Evolutionary conservation across 1,140 invertebrate genomes (phyloP), one percentile per base, ranked within the genome.

Genomic region (Drosophila pandora): DNA sequence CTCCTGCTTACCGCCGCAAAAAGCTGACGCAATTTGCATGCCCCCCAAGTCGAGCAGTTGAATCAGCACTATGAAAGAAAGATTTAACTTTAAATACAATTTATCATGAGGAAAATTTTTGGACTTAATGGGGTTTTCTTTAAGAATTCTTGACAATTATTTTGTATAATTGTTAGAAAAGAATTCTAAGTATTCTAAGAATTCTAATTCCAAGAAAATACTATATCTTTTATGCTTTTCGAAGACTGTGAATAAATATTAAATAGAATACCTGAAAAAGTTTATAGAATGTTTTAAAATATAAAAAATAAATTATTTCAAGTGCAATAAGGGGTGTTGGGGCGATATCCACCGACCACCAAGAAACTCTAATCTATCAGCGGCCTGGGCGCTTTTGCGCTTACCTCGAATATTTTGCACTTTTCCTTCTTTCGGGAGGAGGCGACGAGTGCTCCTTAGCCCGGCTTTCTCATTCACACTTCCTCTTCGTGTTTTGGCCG

Each of bases 361-460:
- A 69, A 67, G 32, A 62, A 78, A 87, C 74, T 85, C 69, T 75
- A 85, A 87, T 85, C 82, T 87, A 87, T 87, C 82, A 85, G 82
- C 81, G 78, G 62, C 47, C 60, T 58, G 17, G 45, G 56, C 43
- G 56, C 45, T 25, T 64, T 53, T 65, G 64, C 64, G 63, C 73
- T 60, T 61, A 74, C 65, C 81, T 81, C 50, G 81, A 80, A 74
- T 59, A 65, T 75, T 63, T 62, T 77, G 68, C 61, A 79, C 61
- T 76, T 84, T 76, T 58, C 48, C 32, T 41, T 45, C 43, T 59
- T 47, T 47, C 12, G 17, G 52, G 21, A 17, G 17, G 17, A 17
- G 32, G 48, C 57, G 34, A 48, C 54, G 37, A 55, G 45, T 23
- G 23, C 64, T 64, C 64, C 32, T 60, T 58, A 59, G 50, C 47